Conservation (phyloP, 2,113 vertebrate species). For the Orientallactaga bullata region DNA sequence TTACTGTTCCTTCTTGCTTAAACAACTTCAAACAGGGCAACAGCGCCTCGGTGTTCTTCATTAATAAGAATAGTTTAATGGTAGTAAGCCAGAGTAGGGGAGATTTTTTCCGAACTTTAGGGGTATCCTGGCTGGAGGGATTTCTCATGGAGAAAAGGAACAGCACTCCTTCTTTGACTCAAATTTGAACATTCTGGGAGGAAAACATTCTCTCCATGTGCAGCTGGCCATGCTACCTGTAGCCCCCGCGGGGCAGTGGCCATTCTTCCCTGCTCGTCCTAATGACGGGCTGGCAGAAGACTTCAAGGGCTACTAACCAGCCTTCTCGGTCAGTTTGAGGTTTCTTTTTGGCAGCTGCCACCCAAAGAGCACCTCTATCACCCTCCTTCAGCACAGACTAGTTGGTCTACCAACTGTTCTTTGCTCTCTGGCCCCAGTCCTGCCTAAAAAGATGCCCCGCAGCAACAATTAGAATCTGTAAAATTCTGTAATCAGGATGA, state of each 20-base stretch:
- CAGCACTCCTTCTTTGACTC: background rate
- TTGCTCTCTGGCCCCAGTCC: background rate
- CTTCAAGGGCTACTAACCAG: background rate
- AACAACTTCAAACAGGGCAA: slow-evolving; percentile 15
- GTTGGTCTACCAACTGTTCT: background rate
- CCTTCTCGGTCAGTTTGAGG: no score
- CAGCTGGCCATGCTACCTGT: background rate
- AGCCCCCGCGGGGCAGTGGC: background rate
- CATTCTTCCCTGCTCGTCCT: background rate
- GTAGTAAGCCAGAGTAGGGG: background rate
- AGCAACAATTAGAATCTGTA: background rate
- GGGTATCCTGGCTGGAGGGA: background rate
- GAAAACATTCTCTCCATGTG: background rate
- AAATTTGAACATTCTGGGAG: background rate
- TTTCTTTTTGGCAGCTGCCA: background rate
- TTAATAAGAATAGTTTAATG: background rate
- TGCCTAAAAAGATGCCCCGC: background rate
- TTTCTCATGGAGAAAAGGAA: background rate
- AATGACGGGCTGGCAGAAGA: background rate
- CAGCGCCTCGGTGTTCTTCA: background rate
- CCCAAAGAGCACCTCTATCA: background rate
- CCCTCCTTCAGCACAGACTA: background rate
- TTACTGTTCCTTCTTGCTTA: background rate
- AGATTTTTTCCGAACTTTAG: slow-evolving; percentile 5
- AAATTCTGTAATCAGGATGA: background rate